Evolutionary conservation across 2,888 invertebrate species (phyloP).

Genomic region (Siphonodentalium dalli): DNA sequence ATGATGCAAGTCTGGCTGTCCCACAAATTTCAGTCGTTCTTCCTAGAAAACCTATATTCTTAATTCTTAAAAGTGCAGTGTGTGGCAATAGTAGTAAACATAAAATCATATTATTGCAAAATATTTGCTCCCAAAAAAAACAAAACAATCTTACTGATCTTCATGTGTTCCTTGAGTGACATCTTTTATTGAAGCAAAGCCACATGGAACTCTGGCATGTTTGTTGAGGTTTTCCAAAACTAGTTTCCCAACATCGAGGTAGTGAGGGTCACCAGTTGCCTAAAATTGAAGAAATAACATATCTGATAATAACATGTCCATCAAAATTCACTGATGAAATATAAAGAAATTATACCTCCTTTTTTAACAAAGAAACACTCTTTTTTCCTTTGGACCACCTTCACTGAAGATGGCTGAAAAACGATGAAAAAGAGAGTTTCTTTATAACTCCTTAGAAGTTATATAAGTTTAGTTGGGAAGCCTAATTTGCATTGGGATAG

Average conservation of each 20-base stretch:
- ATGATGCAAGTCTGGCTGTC: no score
- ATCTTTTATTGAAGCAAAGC: conserved; percentile 97
- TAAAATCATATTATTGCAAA: background rate
- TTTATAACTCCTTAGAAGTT: no score
- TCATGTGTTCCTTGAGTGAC: conserved; percentile 89
- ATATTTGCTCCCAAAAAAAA: background rate
- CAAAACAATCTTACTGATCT: conserved; percentile 70
- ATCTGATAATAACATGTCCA: background rate
- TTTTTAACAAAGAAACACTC: no score
- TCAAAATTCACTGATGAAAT: background rate
- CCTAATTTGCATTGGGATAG: no score
- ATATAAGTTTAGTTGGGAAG: no score
- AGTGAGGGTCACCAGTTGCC: conserved; percentile 95
- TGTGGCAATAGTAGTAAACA: background rate
- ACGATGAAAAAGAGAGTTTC: no score
- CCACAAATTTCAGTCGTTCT: no score
- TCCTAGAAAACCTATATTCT: no score
- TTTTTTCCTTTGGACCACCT: no score
- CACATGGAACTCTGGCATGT: conserved; percentile 91
- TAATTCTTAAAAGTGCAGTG: background rate
- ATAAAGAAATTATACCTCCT: background rate
- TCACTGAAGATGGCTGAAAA: no score
- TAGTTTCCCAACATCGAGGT: conserved; percentile 88
- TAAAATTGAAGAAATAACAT: conserved; percentile 49
- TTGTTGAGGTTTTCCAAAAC: conserved; percentile 88